Percentiles rank a stretch among this genome's conserved stretches.
Conservation (phyloP, 2,888 invertebrate genomes). For the Drosophila emarginata region DNA sequence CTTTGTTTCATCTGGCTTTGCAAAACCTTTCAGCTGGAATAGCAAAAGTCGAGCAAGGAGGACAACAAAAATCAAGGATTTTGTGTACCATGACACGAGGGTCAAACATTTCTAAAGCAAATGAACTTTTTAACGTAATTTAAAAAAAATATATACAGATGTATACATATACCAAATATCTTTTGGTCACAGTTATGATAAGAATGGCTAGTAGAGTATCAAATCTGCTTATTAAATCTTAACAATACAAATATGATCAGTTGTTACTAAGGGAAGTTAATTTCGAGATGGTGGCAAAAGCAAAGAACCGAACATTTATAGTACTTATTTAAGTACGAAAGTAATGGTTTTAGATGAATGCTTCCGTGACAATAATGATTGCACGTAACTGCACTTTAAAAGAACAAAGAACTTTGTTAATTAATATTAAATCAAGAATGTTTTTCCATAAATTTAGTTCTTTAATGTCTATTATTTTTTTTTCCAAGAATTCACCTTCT, state of each 20-base stretch:
- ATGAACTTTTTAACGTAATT: conserved; percentile 4
- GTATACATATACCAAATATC: not conserved
- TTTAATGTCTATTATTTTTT: no score
- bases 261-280: not conserved
- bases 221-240: not conserved
- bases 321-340: no score
- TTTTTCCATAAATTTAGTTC: no score
- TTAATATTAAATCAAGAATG: no score
- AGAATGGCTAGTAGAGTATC: not conserved
- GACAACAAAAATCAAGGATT: conserved; percentile 34
- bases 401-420: no score
- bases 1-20: conserved; percentile 30
- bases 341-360: no score
- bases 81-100: conserved; percentile 2
- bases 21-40: conserved; percentile 21
- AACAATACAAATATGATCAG: not conserved
- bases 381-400: no score
- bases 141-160: not conserved
- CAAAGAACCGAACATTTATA: no score
- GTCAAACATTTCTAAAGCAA: not conserved
- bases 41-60: conserved; percentile 37
- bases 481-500: no score
- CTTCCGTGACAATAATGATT: no score
- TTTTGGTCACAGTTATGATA: not conserved
- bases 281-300: no score